Percentiles rank a stretch among this genome's conserved stretches.
These are phyloP conservation scores for Orycteropus afer DNA, from an alignment of 2,113 vertebrate species.

Conservation along the genomic window DNA sequence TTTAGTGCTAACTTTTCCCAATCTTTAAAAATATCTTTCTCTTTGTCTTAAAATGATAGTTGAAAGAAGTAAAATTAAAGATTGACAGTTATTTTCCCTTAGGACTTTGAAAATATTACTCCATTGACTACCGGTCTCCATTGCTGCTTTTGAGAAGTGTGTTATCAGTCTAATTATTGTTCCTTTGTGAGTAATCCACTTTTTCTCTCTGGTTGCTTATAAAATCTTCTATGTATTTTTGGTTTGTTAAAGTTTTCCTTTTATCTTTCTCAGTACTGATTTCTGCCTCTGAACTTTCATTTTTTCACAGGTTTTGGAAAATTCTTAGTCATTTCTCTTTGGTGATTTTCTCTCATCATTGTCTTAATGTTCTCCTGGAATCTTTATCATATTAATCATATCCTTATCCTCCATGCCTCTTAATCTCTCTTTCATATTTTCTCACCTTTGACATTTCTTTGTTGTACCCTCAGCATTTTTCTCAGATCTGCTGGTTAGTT, in stretches of 20 bases:
- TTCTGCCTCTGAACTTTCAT: constrained; percentile 52
- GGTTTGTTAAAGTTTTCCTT: background rate
- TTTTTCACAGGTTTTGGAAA: constrained; percentile 59
- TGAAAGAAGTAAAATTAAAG: background rate
- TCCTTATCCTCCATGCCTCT: background rate
- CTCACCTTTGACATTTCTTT: background rate
- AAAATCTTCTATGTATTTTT: background rate
- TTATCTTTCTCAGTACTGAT: constrained; percentile 34
- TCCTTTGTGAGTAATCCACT: background rate
- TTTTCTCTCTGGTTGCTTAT: background rate
- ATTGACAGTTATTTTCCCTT: background rate
- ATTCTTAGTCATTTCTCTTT: constrained; percentile 38
- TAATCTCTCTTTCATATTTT: background rate
- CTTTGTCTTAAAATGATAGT: constrained; percentile 18
- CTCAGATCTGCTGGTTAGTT: background rate
- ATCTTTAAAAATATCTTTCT: background rate
- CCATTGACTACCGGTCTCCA: background rate
- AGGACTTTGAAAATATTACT: background rate
- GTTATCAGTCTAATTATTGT: background rate
- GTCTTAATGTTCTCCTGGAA: constrained; percentile 15
- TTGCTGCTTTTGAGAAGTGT: background rate
- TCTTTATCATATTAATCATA: background rate
- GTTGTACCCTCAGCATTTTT: background rate
- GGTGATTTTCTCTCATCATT: background rate
- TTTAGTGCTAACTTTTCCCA: background rate